These are phyloP conservation scores for Hyperopisus bebe DNA, from an alignment of 2,113 vertebrate species.

Conservation along the genomic window DNA sequence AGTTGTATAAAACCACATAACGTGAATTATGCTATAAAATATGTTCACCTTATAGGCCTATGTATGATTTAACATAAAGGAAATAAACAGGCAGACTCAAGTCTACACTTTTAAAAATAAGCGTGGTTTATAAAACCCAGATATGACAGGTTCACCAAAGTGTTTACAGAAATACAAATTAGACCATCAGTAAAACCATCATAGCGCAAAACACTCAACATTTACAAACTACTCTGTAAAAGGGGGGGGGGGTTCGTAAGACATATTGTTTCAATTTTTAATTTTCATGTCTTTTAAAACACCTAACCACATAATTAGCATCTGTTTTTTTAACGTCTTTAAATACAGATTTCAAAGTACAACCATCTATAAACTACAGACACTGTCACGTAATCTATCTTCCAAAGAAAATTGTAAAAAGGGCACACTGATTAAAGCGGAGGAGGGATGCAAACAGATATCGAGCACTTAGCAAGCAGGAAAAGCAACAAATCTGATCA, in stretches of 20 bases:
- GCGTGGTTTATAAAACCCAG: slow-evolving; percentile 77
- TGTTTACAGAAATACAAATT: slow-evolving; percentile 73
- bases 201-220: slow-evolving; percentile 58
- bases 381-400: slow-evolving; percentile 80
- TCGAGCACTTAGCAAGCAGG: slow-evolving; percentile 55
- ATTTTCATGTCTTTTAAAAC: slow-evolving; percentile 76
- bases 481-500: slow-evolving; percentile 31
- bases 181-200: slow-evolving; percentile 62
- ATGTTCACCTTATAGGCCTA: slow-evolving; percentile 8
- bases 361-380: slow-evolving; percentile 85
- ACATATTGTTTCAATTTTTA: slow-evolving; percentile 50
- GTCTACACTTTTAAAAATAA: slow-evolving; percentile 68
- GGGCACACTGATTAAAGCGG: slow-evolving; percentile 42
- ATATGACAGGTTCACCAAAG: slow-evolving; percentile 74
- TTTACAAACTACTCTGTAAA: slow-evolving; percentile 62
- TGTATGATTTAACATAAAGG: neutral
- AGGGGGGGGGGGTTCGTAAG: slow-evolving; percentile 36
- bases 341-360: slow-evolving; percentile 55
- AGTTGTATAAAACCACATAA: neutral
- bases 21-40: neutral
- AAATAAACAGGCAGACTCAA: slow-evolving; percentile 49
- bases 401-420: slow-evolving; percentile 34
- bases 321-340: slow-evolving; percentile 57
- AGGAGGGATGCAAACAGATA: slow-evolving; percentile 46
- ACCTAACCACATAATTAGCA: slow-evolving; percentile 80